A percentile compares a stretch with the other conserved stretches of the same genome.
Conservation (phyloP, 2,888 invertebrate species). For the Allygus modestus region DNA sequence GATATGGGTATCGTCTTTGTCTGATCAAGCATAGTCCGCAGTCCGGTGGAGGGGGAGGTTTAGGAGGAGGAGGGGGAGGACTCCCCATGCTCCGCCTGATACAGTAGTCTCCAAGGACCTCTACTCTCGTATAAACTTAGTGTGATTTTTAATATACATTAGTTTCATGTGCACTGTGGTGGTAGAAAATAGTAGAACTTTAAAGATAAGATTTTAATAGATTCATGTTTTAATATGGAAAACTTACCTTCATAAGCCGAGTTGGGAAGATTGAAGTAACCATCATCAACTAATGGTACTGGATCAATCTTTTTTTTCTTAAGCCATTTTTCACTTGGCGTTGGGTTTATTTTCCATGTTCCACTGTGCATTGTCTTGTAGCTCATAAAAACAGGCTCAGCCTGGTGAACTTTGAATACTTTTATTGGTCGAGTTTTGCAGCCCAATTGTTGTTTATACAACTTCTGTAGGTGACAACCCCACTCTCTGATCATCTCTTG, state of each 20-base stretch:
- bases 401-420: background rate
- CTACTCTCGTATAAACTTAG: too few species aligned
- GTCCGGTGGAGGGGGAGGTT: too few species aligned
- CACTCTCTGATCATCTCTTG: conserved; percentile 52
- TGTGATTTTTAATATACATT: too few species aligned
- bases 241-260: conserved; percentile 42
- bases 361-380: conserved; percentile 37
- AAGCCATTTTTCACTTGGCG: background rate
- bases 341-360: conserved; percentile 43
- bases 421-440: conserved; percentile 20
- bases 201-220: too few species aligned
- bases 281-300: too few species aligned
- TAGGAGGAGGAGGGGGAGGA: too few species aligned
- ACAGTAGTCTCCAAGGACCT: too few species aligned
- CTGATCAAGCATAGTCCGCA: too few species aligned
- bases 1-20: too few species aligned
- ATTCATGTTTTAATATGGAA: background rate
- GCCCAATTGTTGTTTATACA: conserved; percentile 26
- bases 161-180: too few species aligned
- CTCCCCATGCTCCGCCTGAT: too few species aligned
- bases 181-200: too few species aligned
- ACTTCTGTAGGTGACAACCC: conserved; percentile 7
- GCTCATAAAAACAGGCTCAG: background rate
- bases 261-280: conserved; percentile 24
- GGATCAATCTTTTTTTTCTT: background rate